Base-by-base conservation (phyloP, 2,113 vertebrate genomes). In the Meles meles region DNA sequence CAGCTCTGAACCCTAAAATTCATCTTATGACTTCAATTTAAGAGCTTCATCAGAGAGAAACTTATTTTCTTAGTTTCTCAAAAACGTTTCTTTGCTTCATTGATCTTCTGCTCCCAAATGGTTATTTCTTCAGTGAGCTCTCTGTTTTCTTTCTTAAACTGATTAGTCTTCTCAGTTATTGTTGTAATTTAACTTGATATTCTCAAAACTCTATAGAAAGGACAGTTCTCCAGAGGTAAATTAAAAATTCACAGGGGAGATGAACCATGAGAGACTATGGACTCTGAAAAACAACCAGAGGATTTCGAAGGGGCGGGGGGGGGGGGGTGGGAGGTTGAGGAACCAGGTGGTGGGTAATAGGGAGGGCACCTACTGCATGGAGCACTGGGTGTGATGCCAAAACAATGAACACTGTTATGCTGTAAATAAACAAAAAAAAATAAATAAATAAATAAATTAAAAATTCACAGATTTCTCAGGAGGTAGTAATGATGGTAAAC, bases 31-130 rank as follows among this genome's bases (percentile, higher is more conserved):
- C 31, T 67, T 34, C 79, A 99, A 98, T 5, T 97, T 98, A 80
- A 98, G 89, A 11, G 98, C 97, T 97, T 98, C 99, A 96, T 57
- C n/a, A 57, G n/a, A 59, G 21, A 37, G 34, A 25, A 82, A 37
- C 80, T 39, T 82, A 57, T 39, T 59, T 59, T 82, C 98, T 57
- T 59, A 57, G 7, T 39, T 59, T 82, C 98, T 82, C 98, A 99
- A 72, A 99, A 98, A 27, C 98, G 98, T 95, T 99, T 98, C 85
- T 99, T 99, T 39, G 99, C 97, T 93, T 99, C 97, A 92, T 99
- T 99, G 82, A 99, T 98, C 99, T 99, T 99, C 94, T 99, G 98
- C 96, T 99, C 98, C 27, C 99, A 98, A 90, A 99, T 98, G 29
- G 99, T 98, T 42, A 99, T 98, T 98, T 98, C 99, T 42, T 97